Base-by-base conservation (phyloP, 2,113 vertebrate species). In the Toxostoma redivivum region DNA sequence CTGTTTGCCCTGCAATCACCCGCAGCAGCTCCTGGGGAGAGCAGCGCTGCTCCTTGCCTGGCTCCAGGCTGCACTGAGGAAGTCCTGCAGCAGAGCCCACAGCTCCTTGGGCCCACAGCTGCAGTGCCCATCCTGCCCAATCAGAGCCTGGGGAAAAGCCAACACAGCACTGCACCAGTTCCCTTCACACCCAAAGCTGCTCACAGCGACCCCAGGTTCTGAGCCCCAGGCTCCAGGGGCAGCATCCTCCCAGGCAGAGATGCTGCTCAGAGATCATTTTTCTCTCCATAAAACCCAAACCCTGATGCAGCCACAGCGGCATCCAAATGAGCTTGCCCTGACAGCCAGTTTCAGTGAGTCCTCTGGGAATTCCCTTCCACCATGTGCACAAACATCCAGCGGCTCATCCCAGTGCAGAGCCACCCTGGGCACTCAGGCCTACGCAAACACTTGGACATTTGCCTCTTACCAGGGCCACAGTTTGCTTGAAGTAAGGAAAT, bases 1-100 rank as follows among this genome's bases (percentile, higher is more conserved):
- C 51, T 1, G 5, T 38, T 54, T 60, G 4, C 6, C 48, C n/a
- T 44, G 56, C 56, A 31, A 31, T 92, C 95, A 99, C 99, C 99
- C 99, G 99, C 81, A 99, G 98, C 90, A 99, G 98, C 82, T 99
- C 99, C 97, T 99, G 99, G 91, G 99, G 99, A 47, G 99, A 99
- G 69, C 99, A 99, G 97, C 98, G 94, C 81, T 98, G 98, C 96
- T 99, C 99, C 90, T 99, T 98, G 19, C 99, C 99, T 98, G 99
- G 99, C 97, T 99, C 99, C 94, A 99, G 98, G 97, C 99, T 99
- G 97, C 98, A 98, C 94, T 99, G 76, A 99, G 98, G 96, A 99
- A 51, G 96, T 99, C 99, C 69, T 99, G 98, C 94, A 99, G 99
- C 66, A 99, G 98, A 42, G 37, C 50, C 12, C 1, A 19, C 5